Evolutionary conservation across 53 echinoderm and acorn worm species (phyloP), one percentile per base, ranked within the genome.

Genomic region (Echinarachnius parma): DNA sequence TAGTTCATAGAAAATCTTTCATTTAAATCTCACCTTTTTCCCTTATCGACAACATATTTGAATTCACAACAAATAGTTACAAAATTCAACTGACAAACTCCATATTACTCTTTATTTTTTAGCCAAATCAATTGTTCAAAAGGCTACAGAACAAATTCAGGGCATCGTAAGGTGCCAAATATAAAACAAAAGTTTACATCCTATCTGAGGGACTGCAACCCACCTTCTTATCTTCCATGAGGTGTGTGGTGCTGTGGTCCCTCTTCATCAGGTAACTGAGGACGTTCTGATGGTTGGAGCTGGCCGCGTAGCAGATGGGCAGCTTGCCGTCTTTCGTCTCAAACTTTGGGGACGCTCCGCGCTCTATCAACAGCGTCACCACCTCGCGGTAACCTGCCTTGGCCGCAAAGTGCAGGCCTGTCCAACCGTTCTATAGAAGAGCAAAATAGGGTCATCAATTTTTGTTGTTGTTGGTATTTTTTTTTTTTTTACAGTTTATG

Each of bases 181-280:
- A 39, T 39, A 39, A 39, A 39, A 13, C 7, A 9, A 39, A 7
- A 39, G 7, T 9, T 39, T 39, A 9, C 42, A 7, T 28, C 9
- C 60, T 33, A 4, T 60, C 5, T 13, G 35, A n/a, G 23, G 4
- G 15, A 20, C 2, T 20, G 49, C 21, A 34, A 53, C 57, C 37
- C 56, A 93, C 93, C 93, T 93, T 93, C 39, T 82, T 87, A 46
- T 95, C 95, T 54, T 95, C 95, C 95, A 95, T 95, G 22, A 95
- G 90, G 34, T 89, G 87, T 4, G 79, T 80, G 9, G 87, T 87
- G 56, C 82, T 87, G 47, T 84, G 87, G 14, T 95, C 91, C 82
- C 82, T 84, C 69, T 87, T 95, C 86, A 87, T 95, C 57, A 95
- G 79, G 25, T 72, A 95, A 55, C 96, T 91, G 27, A 95, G 80